Evolutionary conservation across 2,113 vertebrate genomes (phyloP).

Genomic region (Podiceps cristatus): DNA sequence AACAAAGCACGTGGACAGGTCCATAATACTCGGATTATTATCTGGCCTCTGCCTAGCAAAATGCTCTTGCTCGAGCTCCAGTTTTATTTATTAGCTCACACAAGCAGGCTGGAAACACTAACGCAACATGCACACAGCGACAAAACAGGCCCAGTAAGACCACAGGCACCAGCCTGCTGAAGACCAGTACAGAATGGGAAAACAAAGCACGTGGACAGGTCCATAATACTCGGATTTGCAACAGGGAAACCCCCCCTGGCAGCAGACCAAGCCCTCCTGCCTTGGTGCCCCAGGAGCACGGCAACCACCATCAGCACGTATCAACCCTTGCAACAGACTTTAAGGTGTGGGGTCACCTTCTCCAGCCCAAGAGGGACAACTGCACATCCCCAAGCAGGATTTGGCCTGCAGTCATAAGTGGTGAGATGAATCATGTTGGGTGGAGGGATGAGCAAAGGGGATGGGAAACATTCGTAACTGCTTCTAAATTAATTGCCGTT

Average conservation of each 20-base stretch:
- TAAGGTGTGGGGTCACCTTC: not conserved
- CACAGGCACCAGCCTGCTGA: not conserved
- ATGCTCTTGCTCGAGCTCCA: not conserved
- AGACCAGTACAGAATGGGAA: not conserved
- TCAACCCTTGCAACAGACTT: too few species aligned
- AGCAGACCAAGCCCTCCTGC: not conserved
- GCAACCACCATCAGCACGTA: not conserved
- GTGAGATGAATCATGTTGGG: not conserved
- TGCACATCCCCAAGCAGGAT: not conserved
- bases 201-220: not conserved
- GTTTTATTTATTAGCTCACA: not conserved
- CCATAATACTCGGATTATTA: not conserved
- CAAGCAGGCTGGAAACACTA: not conserved
- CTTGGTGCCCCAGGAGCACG: not conserved
- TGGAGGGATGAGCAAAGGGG: not conserved
- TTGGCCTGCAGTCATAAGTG: not conserved
- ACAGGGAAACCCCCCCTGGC: not conserved
- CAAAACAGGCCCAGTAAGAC: not conserved
- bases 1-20: not conserved
- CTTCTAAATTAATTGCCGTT: slow-evolving; percentile 38
- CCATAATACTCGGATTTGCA: not conserved
- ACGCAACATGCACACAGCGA: not conserved
- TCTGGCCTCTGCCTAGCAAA: too few species aligned
- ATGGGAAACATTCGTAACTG: slow-evolving; percentile 24
- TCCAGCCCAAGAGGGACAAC: not conserved